These are phyloP conservation scores for Campoletis sonorensis DNA, from an alignment of 1,140 invertebrate genomes.

Conservation along the genomic window DNA sequence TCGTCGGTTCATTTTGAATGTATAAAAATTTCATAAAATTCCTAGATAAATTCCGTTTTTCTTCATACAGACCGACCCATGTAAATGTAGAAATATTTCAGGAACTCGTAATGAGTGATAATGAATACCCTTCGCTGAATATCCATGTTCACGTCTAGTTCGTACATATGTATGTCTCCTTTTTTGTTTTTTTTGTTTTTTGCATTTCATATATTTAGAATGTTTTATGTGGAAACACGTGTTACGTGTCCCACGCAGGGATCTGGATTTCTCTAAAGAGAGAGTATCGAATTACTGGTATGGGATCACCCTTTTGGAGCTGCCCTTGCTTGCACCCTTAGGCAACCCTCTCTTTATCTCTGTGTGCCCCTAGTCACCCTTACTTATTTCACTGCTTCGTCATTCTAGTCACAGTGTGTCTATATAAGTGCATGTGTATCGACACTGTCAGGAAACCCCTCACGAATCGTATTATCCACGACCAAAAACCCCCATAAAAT, in stretches of 20 bases:
- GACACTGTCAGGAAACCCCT: conserved; percentile 45
- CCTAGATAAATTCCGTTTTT: too few species aligned
- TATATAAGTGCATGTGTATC: conserved; percentile 44
- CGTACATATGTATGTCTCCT: neutral
- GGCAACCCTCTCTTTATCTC: neutral
- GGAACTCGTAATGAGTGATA: neutral
- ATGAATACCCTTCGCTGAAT: neutral
- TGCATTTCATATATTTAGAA: neutral
- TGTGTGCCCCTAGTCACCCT: neutral
- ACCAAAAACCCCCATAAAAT: conserved; percentile 34
- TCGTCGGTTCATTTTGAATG: neutral
- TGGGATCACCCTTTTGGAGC: conserved; percentile 50
- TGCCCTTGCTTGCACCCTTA: conserved; percentile 33
- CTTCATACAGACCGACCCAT: neutral
- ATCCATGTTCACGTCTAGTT: neutral
- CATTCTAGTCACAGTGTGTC: conserved; percentile 23
- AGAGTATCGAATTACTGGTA: conserved; percentile 51
- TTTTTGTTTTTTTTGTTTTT: too few species aligned
- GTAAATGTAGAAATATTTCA: neutral
- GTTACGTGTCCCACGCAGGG: conserved; percentile 43
- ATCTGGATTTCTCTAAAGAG: conserved; percentile 27
- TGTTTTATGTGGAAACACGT: conserved; percentile 35
- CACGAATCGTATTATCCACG: conserved; percentile 43
- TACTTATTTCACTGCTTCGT: neutral
- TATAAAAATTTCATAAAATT: neutral